phyloP scores from a whole-genome alignment of 2,888 invertebrate species.

The Agonum fuliginosum region DNA sequence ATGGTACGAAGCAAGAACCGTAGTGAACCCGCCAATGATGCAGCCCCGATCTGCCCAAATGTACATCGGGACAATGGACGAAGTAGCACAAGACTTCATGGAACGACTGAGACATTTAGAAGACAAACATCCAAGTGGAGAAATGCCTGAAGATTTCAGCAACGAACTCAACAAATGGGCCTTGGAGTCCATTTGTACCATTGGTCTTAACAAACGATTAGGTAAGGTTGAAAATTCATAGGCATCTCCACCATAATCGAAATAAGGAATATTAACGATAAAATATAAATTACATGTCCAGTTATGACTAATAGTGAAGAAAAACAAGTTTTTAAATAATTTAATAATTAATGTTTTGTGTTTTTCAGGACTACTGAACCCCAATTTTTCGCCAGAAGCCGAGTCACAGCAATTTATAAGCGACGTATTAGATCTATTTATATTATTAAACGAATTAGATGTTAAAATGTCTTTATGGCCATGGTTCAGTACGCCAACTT shows the following conservation, averaged over 20 bases:
- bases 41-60: constrained; percentile 70
- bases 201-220: constrained; percentile 70
- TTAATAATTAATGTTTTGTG: constrained; percentile 3
- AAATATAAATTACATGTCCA: no score
- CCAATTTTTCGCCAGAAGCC: constrained; percentile 67
- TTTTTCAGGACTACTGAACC: constrained; percentile 70
- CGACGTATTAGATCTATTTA: constrained; percentile 66
- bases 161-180: constrained; percentile 79
- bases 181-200: constrained; percentile 75
- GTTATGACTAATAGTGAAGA: background rate
- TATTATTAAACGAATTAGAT: constrained; percentile 68
- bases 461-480: constrained; percentile 69
- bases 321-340: background rate
- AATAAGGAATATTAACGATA: no score
- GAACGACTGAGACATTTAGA: constrained; percentile 63
- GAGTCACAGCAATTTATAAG: constrained; percentile 72
- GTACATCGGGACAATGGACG: constrained; percentile 67
- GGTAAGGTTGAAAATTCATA: constrained; percentile 63
- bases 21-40: constrained; percentile 76
- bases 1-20: constrained; percentile 75
- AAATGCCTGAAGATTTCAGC: constrained; percentile 72
- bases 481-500: constrained; percentile 67
- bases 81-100: constrained; percentile 67
- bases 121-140: constrained; percentile 61
- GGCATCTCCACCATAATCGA: no score